A percentile compares a stretch with the other conserved stretches of the same genome.
Conservation (phyloP, 1,140 invertebrate genomes). For the Harpegnathos saltator region DNA sequence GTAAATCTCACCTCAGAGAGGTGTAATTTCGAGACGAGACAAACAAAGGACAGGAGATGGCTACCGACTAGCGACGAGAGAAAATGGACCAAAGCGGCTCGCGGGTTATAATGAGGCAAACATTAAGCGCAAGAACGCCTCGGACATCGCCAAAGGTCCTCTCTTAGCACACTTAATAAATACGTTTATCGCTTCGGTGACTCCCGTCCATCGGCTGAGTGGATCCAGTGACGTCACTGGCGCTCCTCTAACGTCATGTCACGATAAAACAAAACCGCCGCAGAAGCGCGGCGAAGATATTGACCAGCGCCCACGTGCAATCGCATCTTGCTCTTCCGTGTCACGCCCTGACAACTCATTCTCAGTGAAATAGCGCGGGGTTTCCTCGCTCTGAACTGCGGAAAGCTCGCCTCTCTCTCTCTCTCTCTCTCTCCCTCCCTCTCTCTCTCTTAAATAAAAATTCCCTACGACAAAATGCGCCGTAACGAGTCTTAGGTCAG, state of each 20-base stretch:
- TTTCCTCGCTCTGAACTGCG: neutral
- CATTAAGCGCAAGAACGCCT: conserved; percentile 72
- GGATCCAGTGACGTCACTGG: conserved; percentile 79
- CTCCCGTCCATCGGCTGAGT: conserved; percentile 78
- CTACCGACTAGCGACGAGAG: conserved; percentile 18
- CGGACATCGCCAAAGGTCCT: conserved; percentile 68
- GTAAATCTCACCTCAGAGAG: neutral
- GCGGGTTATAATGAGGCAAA: conserved; percentile 63
- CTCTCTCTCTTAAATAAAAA: conserved; percentile 50
- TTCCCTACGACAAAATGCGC: conserved; percentile 41
- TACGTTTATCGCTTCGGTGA: conserved; percentile 78
- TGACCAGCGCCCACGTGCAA: conserved; percentile 47
- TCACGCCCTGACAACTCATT: conserved; percentile 47
- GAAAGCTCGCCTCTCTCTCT: conserved; percentile 29
- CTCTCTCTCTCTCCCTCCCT: too few relatives aligned
- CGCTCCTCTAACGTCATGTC: conserved; percentile 78
- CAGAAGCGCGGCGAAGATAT: conserved; percentile 58
- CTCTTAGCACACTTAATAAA: conserved; percentile 79
- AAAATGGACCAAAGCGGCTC: conserved; percentile 60
- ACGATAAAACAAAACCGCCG: conserved; percentile 78
- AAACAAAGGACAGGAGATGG: conserved; percentile 37
- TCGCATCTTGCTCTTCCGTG: neutral
- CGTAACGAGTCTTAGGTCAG: conserved; percentile 41
- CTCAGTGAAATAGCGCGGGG: conserved; percentile 16
- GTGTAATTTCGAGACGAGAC: conserved; percentile 20